Evolutionary conservation across 1,140 invertebrate genomes (phyloP).

Genomic region (Caenorhabditis elegans): WBcel235 BX284603.4:8684501-8685000

Average conservation of each 20-base stretch:
- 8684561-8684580: background rate
- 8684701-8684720: no score
- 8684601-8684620: background rate
- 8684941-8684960: background rate
- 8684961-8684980: background rate
- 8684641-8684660: background rate
- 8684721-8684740: no score
- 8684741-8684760: background rate
- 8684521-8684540: background rate
- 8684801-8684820: slow-evolving; percentile 21
- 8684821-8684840: background rate
- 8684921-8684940: background rate
- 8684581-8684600: background rate
- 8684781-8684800: background rate
- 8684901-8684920: background rate
- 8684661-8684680: background rate
- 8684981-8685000: background rate
- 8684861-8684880: slow-evolving; percentile 5
- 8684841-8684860: background rate
- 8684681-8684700: no score
- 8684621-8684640: background rate
- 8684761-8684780: background rate
- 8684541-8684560: background rate
- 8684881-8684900: slow-evolving; percentile 23
- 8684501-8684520: background rate